A percentile compares a stretch with the other conserved stretches of the same genome.
Evolutionary conservation across 2,888 invertebrate genomes (phyloP).

Genomic region (Erebia aethiops): DNA sequence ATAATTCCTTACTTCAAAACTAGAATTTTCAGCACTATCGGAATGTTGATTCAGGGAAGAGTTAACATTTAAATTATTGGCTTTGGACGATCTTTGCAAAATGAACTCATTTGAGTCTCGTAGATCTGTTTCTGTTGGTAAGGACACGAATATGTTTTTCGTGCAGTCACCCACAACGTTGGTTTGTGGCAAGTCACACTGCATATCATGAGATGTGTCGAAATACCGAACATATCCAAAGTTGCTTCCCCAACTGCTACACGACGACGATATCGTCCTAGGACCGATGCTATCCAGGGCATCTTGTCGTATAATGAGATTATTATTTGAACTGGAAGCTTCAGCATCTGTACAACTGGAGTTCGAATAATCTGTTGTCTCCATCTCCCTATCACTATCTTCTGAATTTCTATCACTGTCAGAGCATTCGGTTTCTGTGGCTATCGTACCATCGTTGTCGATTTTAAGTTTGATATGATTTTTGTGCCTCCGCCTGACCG

Average conservation of each 20-base stretch:
- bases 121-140: slow-evolving; percentile 44
- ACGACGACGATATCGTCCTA: slow-evolving; percentile 72
- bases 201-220: slow-evolving; percentile 76
- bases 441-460: slow-evolving; percentile 72
- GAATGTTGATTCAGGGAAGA: slow-evolving; percentile 79
- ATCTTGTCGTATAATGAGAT: slow-evolving; percentile 81
- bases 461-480: slow-evolving; percentile 72
- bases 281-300: slow-evolving; percentile 79
- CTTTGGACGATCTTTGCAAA: slow-evolving; percentile 46
- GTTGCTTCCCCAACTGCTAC: slow-evolving; percentile 83
- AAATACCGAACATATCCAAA: slow-evolving; percentile 87
- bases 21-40: slow-evolving; percentile 83
- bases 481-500: slow-evolving; percentile 72
- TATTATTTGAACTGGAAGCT: slow-evolving; percentile 55
- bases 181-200: slow-evolving; percentile 56
- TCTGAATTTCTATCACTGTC: slow-evolving; percentile 60
- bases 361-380: slow-evolving; percentile 70
- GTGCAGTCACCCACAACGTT: slow-evolving; percentile 68
- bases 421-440: slow-evolving; percentile 69
- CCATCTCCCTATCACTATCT: slow-evolving; percentile 69
- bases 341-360: slow-evolving; percentile 69
- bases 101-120: slow-evolving; percentile 41
- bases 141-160: slow-evolving; percentile 60
- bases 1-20: slow-evolving; percentile 81
- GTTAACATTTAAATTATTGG: slow-evolving; percentile 49